Base-by-base conservation (phyloP, 2,797 vertebrate genomes). In the Staurois parvus region DNA sequence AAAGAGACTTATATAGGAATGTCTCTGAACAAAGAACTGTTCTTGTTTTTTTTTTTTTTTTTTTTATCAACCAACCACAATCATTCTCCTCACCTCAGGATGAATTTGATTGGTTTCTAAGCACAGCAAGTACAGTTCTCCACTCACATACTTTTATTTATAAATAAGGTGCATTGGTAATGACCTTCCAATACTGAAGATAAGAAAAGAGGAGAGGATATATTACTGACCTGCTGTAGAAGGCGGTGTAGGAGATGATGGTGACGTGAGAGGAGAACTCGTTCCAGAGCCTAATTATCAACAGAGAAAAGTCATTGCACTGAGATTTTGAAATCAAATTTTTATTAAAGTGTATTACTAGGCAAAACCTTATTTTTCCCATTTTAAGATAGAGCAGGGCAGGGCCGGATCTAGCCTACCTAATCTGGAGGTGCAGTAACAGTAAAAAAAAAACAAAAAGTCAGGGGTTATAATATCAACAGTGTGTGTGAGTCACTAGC, bases 191-290 rank as follows among this genome's bases (percentile, higher is more conserved):
- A 19, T 2, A n/a, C 1, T n/a, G 29, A 30, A 6, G 2, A n/a
- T 3, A 64, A 9, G 17, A 19, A 37, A 6, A 72, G 34, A 21
- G 37, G 0, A 72, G 28, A 72, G 30, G 13, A 4, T 7, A 32
- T 81, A 87, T 45, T 83, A 91, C 94, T 84, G 89, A 96, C 96
- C 96, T 95, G 95, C 88, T 85, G 93, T 95, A 74, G 93, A 94
- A 15, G 96, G 96, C 0, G 97, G 97, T 19, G 96, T 97, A 10
- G 98, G 98, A 24, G 98, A 99, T 6, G 98, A 99, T 0, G 98
- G 98, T 52, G 97, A 98, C 15, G 96, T 96, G 80, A 96, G 93
- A 81, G 96, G 96, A 76, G 96, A 97, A 91, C 98, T 99, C 69
- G 98, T 96, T 90, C 98, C 98, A 89, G 98, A 99, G 90, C 98